Base-by-base conservation (phyloP, 2,888 invertebrate species). In the Ectropis crepuscularia region DNA sequence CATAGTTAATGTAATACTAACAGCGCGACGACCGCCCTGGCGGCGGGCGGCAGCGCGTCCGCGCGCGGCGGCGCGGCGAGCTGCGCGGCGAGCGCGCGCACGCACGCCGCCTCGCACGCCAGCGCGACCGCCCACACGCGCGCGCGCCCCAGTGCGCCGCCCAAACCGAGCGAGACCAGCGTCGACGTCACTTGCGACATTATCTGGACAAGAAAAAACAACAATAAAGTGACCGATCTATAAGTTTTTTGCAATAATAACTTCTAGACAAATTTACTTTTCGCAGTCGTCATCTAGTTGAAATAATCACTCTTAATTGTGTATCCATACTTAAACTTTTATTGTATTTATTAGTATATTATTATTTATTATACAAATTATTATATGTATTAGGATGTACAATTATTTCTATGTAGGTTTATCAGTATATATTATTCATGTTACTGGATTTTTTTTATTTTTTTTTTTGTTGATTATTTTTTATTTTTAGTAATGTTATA, bases 111-210 rank as follows among this genome's bases (percentile, higher is more conserved):
- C 53, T 85, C 87, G 74, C 88, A 88, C 12, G 86, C 82, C 47
- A 90, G 65, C 67, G 90, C 90, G 2, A 88, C 69, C 37, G 83
- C 88, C 57, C 70, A 70, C 58, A 84, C 88, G 5, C 87, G 81
- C 41, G 81, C 80, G 0, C 89, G 80, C 0, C 69, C 58, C n/a
- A 83, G 55, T 47, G 77, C 53, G 6, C 80, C 71, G 45, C 79
- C 76, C 5, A 87, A 68, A 0, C 90, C 89, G 5, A 90, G 74
- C 0, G 71, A 69, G 0, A 77, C 72, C 12, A 89, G 77, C 0
- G 74, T 77, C 0, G 87, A 79, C 0, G 83, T 84, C 37, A 89
- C 69, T 69, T 86, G 86, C 0, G 78, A 87, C 76, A 80, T 84
- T 63, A 90, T 86, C 87, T 88, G 59, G 5, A 68, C 0, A 47